Evolutionary conservation across 2,797 vertebrate species (phyloP).

Genomic region (Coilia nasus): DNA sequence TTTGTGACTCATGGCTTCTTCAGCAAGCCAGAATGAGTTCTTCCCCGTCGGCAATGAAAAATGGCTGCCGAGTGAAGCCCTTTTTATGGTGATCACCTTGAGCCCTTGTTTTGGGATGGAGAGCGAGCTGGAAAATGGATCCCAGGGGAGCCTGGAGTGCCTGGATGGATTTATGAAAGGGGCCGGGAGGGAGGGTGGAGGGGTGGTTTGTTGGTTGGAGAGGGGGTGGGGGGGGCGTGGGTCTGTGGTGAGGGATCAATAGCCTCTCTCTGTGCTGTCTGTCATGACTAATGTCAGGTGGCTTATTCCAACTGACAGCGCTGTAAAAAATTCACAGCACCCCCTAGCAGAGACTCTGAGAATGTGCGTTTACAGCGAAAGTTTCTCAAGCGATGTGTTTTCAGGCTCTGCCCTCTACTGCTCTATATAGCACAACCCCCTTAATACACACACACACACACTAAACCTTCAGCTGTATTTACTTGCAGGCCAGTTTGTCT

Average conservation of each 20-base stretch:
- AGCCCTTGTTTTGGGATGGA: slow-evolving; percentile 81
- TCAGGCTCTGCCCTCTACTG: slow-evolving; percentile 32
- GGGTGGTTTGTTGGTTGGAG: slow-evolving; percentile 36
- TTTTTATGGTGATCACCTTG: slow-evolving; percentile 84
- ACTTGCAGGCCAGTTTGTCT: neutral
- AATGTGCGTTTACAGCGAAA: slow-evolving; percentile 31
- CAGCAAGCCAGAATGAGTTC: neutral
- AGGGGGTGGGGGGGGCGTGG: slow-evolving; percentile 50
- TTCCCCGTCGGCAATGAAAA: slow-evolving; percentile 58
- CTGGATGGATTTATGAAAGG: slow-evolving; percentile 84
- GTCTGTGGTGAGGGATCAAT: slow-evolving; percentile 72
- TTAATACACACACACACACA: neutral
- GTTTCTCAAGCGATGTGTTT: slow-evolving; percentile 30
- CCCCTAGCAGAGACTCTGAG: slow-evolving; percentile 9
- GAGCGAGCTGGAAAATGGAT: slow-evolving; percentile 85
- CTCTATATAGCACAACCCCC: slow-evolving; percentile 29
- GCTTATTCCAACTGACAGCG: slow-evolving; percentile 76
- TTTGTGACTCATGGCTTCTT: neutral
- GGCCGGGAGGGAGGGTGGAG: slow-evolving; percentile 19
- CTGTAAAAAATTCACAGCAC: slow-evolving; percentile 70
- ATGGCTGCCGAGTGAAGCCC: slow-evolving; percentile 56
- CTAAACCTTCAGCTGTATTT: neutral
- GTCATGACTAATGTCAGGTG: slow-evolving; percentile 71
- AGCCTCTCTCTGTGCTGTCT: slow-evolving; percentile 71
- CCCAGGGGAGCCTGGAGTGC: slow-evolving; percentile 75